Base-by-base conservation (phyloP, 1,140 invertebrate species). In the Drosophila bipectinata region DNA sequence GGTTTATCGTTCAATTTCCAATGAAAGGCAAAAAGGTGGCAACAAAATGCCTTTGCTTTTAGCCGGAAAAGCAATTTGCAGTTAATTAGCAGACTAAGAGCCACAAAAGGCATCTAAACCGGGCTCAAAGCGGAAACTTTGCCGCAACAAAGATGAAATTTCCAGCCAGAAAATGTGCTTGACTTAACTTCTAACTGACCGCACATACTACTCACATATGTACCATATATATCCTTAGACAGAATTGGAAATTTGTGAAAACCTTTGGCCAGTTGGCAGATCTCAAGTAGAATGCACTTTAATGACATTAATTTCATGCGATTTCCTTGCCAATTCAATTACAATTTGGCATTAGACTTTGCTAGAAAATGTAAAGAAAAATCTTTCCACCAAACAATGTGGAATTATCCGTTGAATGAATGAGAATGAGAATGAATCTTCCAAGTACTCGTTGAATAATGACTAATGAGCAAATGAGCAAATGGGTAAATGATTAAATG, bases 71-170 rank as follows among this genome's bases (percentile, higher is more conserved):
- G 59, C 72, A 74, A 74, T 74, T 66, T 58, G 60, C 39, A 74
- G 60, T 74, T 74, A 74, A 74, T 74, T 74, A 75, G 41, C 67
- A 39, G 52, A 32, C 64, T 26, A 57, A 69, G 34, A 49, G 67
- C 32, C 67, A 57, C 44, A 69, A 56, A 49, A 69, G 64, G 44
- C 66, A 49, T 41, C 66, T 32, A 39, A 71, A 55, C 6, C 32
- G 7, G 7, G 4, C n/a, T 53, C 30, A 37, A 67, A 68, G 62
- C 54, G 62, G 49, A 37, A 47, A 24, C 41, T 15, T 53, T 41
- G 60, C 24, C 15, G 49, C 30, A 69, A 30, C 49, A 69, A 55
- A 48, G 44, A 69, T 49, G 30, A 55, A 69, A 56, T 26, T 32
- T 26, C 15, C 48, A 15, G 12, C 8, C 18, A 30, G n/a, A 44